Base-by-base conservation (phyloP, 2,888 invertebrate species). In the Cinara cedri region DNA sequence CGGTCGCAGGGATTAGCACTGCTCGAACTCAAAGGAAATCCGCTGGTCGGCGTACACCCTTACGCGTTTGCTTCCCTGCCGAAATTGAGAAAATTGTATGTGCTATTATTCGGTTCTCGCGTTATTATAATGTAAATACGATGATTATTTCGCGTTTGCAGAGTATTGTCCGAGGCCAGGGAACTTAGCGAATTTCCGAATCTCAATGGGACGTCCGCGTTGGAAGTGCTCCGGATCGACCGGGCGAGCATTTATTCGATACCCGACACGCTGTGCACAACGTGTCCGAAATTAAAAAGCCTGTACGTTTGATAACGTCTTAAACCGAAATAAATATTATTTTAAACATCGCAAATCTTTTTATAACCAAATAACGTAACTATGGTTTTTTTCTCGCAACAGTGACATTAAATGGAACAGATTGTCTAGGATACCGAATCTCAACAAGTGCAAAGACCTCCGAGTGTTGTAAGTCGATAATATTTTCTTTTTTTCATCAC, bases 341-440 rank as follows among this genome's bases (percentile, higher is more conserved):
- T 34, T 34, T 34, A 34, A n/a, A n/a, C 55, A 34, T 54, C 51
- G 55, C 19, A 42, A 19, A 10, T 10, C 3, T 57, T 68, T 3
- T 46, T 34, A 34, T 6, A 34, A 34, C 34, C 34, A 6, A 54
- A 21, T 8, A 19, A 14, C 10, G 6, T 21, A 34, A 14, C 72
- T 54, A 21, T 49, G 44, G 44, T 24, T 70, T 49, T 68, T 46
- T 16, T 74, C 54, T 24, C 34, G 3, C 4, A 88, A 63, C 88
- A 95, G 95, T 84, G 94, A 95, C 86, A 88, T 95, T 84, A 94
- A 95, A 87, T 93, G 93, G 60, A 97, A 97, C 88, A 89, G 89
- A 84, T 87, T 97, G 84, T 88, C 88, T 80, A 87, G 87, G 81
- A 88, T 97, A 84, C 96, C 97, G 66, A 90, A 92, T 83, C 88